Evolutionary conservation across 2,888 invertebrate genomes (phyloP).

Genomic region (Amiota communis): DNA sequence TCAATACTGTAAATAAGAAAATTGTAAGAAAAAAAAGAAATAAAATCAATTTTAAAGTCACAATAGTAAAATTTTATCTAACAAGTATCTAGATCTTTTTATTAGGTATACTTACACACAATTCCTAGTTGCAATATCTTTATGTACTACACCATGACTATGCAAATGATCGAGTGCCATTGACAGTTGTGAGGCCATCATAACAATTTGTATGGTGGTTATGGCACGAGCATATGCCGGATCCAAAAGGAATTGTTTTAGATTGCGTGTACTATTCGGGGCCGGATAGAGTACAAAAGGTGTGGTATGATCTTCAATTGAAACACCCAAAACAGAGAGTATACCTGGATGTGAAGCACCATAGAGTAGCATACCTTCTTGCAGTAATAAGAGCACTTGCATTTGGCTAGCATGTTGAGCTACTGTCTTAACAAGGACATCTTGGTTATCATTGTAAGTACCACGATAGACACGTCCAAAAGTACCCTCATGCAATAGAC

Average conservation of each 20-base stretch:
- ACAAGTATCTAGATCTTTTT: background rate
- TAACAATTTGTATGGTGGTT: conserved; percentile 85
- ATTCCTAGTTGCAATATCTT: conserved; percentile 92
- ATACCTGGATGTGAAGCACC: conserved; percentile 82
- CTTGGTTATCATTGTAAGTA: conserved; percentile 82
- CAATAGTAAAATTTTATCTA: background rate
- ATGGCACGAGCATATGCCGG: conserved; percentile 70
- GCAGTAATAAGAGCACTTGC: conserved; percentile 89
- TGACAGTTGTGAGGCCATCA: conserved; percentile 88
- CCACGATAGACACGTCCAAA: conserved; percentile 91
- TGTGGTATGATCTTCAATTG: conserved; percentile 90
- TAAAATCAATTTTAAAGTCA: background rate
- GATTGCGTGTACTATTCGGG: conserved; percentile 75
- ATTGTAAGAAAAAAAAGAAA: background rate
- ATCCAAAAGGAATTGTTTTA: conserved; percentile 71
- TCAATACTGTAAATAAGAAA: conserved; percentile 76
- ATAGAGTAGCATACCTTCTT: conserved; percentile 79
- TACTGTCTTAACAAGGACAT: conserved; percentile 90
- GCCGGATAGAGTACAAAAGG: conserved; percentile 87
- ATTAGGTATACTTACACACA: conserved; percentile 82
- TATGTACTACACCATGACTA: conserved; percentile 88
- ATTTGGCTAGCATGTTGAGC: conserved; percentile 92
- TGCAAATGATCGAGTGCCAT: conserved; percentile 91
- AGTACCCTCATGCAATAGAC: conserved; percentile 87
- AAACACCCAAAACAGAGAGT: conserved; percentile 88